Percentiles rank a stretch among this genome's conserved stretches.
phyloP scores from a whole-genome alignment of 2,113 vertebrate species.

The Desmodus rotundus region DNA sequence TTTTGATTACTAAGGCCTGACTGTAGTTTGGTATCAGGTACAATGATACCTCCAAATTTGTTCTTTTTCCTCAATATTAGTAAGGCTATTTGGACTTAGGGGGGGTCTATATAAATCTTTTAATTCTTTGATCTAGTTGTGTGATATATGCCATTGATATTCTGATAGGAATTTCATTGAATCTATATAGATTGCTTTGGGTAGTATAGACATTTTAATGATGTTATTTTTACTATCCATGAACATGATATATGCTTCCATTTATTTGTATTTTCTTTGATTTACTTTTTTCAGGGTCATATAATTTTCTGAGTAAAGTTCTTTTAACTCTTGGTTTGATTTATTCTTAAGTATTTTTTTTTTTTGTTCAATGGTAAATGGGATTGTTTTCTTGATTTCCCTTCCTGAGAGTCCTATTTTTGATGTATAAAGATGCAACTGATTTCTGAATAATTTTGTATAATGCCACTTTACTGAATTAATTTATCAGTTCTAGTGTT shows the following conservation, averaged over 20 bases:
- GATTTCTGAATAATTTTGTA: background rate
- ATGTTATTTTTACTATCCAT: background rate
- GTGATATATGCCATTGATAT: background rate
- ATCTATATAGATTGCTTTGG: background rate
- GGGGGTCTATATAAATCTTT: background rate
- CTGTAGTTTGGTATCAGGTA: background rate
- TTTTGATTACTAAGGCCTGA: background rate
- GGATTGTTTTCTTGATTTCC: background rate
- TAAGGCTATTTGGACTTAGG: background rate
- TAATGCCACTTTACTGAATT: background rate
- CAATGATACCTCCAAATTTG: background rate
- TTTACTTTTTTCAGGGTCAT: background rate
- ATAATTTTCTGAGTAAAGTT: background rate
- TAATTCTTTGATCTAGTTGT: background rate
- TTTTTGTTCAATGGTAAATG: background rate
- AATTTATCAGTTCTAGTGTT: background rate
- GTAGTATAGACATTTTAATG: background rate
- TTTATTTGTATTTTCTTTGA: background rate
- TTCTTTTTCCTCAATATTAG: background rate
- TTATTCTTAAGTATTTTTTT: background rate
- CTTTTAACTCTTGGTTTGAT: background rate
- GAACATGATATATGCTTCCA: background rate
- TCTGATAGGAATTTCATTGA: background rate
- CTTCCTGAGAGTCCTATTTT: background rate
- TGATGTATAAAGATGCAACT: background rate